Conservation (phyloP, 1,140 invertebrate genomes). For the Camponotus floridanus region DNA sequence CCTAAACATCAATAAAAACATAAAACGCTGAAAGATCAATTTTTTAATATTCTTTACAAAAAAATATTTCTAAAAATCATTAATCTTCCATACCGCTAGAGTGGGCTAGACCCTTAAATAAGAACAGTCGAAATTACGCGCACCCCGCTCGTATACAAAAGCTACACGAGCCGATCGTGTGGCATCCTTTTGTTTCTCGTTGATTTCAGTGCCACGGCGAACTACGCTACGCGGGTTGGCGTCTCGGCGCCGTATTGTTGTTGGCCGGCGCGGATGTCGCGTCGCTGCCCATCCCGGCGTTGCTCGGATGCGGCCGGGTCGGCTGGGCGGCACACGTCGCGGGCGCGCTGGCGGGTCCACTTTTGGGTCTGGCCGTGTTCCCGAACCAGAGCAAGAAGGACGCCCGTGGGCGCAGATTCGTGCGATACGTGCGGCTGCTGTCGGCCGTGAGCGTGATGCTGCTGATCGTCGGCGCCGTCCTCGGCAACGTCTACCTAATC, state of each 20-base stretch:
- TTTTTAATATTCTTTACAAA: too few species aligned
- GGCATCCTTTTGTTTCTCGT: constrained; percentile 1
- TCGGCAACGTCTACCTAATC: constrained; percentile 84
- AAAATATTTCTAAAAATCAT: too few species aligned
- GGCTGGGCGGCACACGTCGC: constrained; percentile 94
- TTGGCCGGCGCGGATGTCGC: constrained; percentile 88
- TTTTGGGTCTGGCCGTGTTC: constrained; percentile 93
- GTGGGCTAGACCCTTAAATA: too few species aligned
- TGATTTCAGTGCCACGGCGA: constrained; percentile 87
- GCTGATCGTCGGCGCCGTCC: constrained; percentile 82
- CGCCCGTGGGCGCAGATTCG: constrained; percentile 80
- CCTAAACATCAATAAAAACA: too few species aligned
- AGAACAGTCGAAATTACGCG: too few species aligned
- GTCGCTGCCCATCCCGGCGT: constrained; percentile 83
- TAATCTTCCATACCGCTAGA: too few species aligned
- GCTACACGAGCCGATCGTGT: background rate
- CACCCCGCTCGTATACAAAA: too few species aligned
- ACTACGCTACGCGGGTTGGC: constrained; percentile 87
- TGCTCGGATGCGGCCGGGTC: constrained; percentile 85
- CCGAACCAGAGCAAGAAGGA: constrained; percentile 85
- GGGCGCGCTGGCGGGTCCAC: constrained; percentile 92
- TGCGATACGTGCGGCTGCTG: constrained; percentile 82
- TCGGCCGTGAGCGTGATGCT: constrained; percentile 82
- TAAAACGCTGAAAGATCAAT: too few species aligned
- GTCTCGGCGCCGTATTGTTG: constrained; percentile 87